Evolutionary conservation across 1,140 invertebrate species (phyloP).

Genomic region (Physella acuta): DNA sequence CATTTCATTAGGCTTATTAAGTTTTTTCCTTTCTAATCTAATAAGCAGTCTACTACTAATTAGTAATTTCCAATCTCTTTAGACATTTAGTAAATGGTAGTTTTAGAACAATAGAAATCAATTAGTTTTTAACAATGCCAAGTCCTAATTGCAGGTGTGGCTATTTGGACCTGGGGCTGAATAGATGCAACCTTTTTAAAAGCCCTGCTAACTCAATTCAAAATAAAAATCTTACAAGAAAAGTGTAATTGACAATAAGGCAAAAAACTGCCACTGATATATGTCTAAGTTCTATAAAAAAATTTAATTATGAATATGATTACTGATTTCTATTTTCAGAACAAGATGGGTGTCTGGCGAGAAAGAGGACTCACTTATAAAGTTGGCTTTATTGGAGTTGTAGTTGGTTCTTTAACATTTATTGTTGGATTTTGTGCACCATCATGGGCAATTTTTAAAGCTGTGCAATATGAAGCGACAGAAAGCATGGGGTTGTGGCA

Average conservation of each 20-base stretch:
- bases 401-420: constrained; percentile 5
- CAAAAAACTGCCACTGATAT: neutral
- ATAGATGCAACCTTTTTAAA: no score
- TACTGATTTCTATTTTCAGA: no score
- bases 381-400: constrained; percentile 17
- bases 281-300: neutral
- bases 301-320: neutral
- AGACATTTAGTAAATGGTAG: no score
- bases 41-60: no score
- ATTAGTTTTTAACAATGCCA: no score
- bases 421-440: constrained; percentile 23
- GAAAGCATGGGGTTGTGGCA: constrained; percentile 20
- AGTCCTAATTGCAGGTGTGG: no score
- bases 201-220: neutral
- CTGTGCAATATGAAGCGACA: neutral
- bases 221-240: neutral
- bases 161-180: no score
- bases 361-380: constrained; percentile 14
- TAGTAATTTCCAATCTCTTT: no score
- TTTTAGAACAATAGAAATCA: no score
- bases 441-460: constrained; percentile 5
- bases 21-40: no score
- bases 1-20: no score
- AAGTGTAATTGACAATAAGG: neutral
- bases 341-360: constrained; percentile 5